Conservation (phyloP, 2,888 invertebrate genomes). For the Marronus borbonicus region DNA sequence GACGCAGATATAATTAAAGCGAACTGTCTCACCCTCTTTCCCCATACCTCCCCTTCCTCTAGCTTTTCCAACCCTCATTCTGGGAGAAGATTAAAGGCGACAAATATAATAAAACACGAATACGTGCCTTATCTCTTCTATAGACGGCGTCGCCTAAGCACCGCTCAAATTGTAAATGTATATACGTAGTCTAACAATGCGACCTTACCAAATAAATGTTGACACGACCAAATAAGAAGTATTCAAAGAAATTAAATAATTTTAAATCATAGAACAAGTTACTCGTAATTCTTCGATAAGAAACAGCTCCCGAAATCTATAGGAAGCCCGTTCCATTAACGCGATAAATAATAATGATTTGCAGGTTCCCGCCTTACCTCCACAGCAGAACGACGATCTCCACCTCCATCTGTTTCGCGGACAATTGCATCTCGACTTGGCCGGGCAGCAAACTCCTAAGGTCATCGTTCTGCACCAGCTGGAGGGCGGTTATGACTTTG, state of each 20-base stretch:
- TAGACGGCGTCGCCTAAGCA: not conserved
- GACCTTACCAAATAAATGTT: too few species aligned
- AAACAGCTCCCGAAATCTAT: too few species aligned
- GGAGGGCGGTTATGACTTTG: conserved; percentile 85
- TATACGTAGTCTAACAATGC: too few species aligned
- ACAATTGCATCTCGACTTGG: conserved; percentile 81
- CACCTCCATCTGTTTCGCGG: conserved; percentile 90
- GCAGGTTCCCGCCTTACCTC: conserved; percentile 72
- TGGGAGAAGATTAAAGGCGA: not conserved
- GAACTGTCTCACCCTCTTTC: not conserved
- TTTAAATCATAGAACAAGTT: too few species aligned
- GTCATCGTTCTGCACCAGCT: conserved; percentile 72
- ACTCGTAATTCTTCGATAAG: too few species aligned
- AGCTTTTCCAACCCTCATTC: too few species aligned
- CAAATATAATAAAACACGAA: not conserved
- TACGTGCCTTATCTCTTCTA: conserved; percentile 10
- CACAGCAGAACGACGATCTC: conserved; percentile 88
- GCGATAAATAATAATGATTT: too few species aligned
- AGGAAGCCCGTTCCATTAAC: not conserved
- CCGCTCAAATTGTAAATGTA: too few species aligned
- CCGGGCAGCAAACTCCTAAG: conserved; percentile 70
- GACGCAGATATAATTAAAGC: too few species aligned
- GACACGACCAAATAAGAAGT: too few species aligned
- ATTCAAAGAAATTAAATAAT: too few species aligned
- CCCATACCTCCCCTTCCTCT: not conserved